These are phyloP conservation scores for Pithys albifrons DNA, from an alignment of 2,113 vertebrate genomes.

Conservation along the genomic window DNA sequence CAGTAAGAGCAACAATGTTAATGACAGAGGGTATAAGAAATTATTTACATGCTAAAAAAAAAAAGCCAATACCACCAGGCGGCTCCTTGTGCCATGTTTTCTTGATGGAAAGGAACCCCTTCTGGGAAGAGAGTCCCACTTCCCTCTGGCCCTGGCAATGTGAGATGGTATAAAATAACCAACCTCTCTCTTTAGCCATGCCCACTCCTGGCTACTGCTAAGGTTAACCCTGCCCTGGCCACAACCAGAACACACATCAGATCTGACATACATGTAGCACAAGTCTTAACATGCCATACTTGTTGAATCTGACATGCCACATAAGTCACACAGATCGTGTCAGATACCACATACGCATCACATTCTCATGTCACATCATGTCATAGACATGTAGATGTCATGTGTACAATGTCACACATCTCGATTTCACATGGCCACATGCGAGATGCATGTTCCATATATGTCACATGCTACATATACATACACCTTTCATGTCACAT, in stretches of 20 bases:
- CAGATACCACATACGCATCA: neutral
- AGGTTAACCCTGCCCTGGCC: too few relatives aligned
- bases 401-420: too few relatives aligned
- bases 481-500: rapidly evolving
- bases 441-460: too few relatives aligned
- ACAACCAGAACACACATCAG: neutral
- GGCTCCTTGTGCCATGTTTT: neutral
- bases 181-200: rapidly evolving
- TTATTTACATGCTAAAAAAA: rapidly evolving
- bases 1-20: neutral
- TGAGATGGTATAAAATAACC: neutral
- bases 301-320: neutral
- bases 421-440: rapidly evolving
- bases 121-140: neutral
- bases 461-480: rapidly evolving
- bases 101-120: neutral
- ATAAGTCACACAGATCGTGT: neutral
- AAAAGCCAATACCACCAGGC: rapidly evolving
- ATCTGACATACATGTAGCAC: neutral
- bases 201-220: neutral
- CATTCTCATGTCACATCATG: neutral
- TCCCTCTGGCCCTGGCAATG: too few relatives aligned
- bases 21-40: neutral
- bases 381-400: too few relatives aligned
- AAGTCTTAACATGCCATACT: neutral